phyloP scores from a whole-genome alignment of 2,113 vertebrate genomes.

The Erpornis zantholeuca region DNA sequence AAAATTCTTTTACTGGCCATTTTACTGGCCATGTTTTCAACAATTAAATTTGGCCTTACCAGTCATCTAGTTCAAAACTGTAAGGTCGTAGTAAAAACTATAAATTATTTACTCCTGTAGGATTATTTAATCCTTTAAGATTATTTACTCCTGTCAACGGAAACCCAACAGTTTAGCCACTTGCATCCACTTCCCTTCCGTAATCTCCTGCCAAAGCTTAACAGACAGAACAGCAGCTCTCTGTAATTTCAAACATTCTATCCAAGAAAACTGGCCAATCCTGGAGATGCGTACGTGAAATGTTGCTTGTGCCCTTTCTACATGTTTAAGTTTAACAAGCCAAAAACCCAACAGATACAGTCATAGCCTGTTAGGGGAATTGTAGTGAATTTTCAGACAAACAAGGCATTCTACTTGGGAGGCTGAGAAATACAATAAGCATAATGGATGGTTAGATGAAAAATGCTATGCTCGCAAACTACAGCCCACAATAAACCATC shows the following conservation, averaged over 20 bases:
- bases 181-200: neutral
- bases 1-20: neutral
- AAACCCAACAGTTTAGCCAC: neutral
- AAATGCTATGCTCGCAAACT: neutral
- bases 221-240: neutral
- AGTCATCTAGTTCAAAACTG: neutral
- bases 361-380: neutral
- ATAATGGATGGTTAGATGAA: neutral
- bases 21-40: neutral
- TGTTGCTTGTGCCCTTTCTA: neutral
- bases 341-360: neutral
- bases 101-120: too few species aligned
- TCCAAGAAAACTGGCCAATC: neutral
- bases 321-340: neutral
- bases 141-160: neutral
- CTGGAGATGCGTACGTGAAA: accelerated
- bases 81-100: neutral
- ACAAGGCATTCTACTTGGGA: slow-evolving; percentile 13
- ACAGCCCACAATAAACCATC: neutral
- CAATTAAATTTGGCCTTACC: neutral
- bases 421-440: neutral
- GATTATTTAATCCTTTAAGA: too few species aligned
- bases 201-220: neutral
- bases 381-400: slow-evolving; percentile 12
- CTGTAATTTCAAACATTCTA: neutral